Base-by-base conservation (phyloP, 64 coral and sea anemone species). In the Pachyseris speciosa region DNA sequence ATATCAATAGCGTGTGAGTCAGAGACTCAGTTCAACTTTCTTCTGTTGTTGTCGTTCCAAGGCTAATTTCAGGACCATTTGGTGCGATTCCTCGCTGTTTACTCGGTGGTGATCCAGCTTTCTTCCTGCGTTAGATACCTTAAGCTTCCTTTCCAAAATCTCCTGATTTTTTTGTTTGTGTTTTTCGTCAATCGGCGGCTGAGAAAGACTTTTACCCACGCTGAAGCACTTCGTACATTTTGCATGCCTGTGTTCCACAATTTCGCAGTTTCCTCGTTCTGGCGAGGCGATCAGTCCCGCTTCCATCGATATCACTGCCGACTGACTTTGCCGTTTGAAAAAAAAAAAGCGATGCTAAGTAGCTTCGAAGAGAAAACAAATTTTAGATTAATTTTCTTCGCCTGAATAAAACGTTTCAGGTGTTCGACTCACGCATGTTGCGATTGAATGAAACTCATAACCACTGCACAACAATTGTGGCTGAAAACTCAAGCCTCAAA, bases 131-230 rank as follows among this genome's bases (percentile, higher is more conserved):
- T 44, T 74, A 25, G 38, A n/a, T 10, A 37, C 16, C 45, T 74
- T 72, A 3, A n/a, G 15, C 39, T 74, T 74, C 40, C 70, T 45
- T 74, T 74, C 70, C 20, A 74, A 7, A 43, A 74, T 74, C 40
- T 74, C 70, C 17, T 74, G 70, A 44, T 43, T 74, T 17, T 37
- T 74, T 22, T 74, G 70, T 10, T 74, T 74, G 70, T 74, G 38
- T 43, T 74, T 74, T 25, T 74, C 70, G 22, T 44, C 19, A 7
- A 74, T 74, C 24, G 70, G 17, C 7, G 70, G 70, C 11, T 43
- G 70, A 0, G 70, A 40, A 74, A 74, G 20, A 74, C 45, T 38
- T 24, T 74, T 74, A 7, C 13, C 70, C 1, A 3, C n/a, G 9
- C 22, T 74, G 20, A 38, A 13, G 70, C 70, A 74, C 40, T 45